Base-by-base conservation (phyloP, 2,113 vertebrate species). In the Lasiurus borealis region DNA sequence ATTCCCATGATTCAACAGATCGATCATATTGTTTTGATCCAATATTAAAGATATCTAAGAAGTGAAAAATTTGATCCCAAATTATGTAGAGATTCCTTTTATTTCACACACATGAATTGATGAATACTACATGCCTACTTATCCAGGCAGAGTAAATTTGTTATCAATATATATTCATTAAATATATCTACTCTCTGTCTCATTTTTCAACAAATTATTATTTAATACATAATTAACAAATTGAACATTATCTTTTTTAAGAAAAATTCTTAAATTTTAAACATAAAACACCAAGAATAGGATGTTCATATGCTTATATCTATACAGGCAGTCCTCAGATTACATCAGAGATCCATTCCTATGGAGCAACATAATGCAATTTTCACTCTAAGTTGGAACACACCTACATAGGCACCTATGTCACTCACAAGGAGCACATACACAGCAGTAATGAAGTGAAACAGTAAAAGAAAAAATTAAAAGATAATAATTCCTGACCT, bases 121-220 rank as follows among this genome's bases (percentile, higher is more conserved):
- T 40, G 68, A 93, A 78, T 62, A 68, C 40, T 71, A 64, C 12
- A 77, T 77, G 72, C 0, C 48, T 18, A 27, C 8, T 66, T 54
- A 8, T 48, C 16, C 16, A 86, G 7, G 52, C 27, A 86, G 12
- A 16, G 6, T 14, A 40, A 50, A 69, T 83, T 0, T 66, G 6
- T 29, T 78, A 19, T 4, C 3, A 86, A 50, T 40, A 40, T 40
- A 27, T 0, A 12, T 44, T 54, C 25, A n/a, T 77, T 82, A 89
- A 69, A 86, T 19, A 80, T 62, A 40, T 31, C 6, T 77, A 66
- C n/a, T 85, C 16, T 92, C 48, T 50, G 19, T 80, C 29, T 69
- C 75, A 71, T 72, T 96, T 77, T n/a, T 31, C 36, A 94, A 40
- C 6, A 89, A 64, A 86, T 57, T 3, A 83, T 77, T 71, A 34